Evolutionary conservation across 2,888 invertebrate genomes (phyloP), one percentile per base, ranked within the genome.

Genomic region (Campoletis raptor): DNA sequence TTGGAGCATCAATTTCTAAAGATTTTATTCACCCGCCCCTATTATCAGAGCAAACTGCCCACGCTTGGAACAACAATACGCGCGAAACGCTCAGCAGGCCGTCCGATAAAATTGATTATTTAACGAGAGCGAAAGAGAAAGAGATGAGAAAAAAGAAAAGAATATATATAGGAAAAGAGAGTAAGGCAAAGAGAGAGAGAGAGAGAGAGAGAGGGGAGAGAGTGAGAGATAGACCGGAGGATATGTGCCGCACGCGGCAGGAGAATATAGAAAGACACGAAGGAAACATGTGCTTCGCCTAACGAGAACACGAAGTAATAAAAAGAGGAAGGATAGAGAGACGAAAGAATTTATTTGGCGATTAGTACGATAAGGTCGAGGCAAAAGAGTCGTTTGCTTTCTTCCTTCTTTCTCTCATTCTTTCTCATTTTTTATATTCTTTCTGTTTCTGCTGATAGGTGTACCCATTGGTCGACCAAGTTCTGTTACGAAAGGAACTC

Each of bases 21-120:
- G 85, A 87, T 87, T 87, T 87, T 85, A 85, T 87, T 85, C 84
- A 70, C 48, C 84, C 81, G 74, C 74, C 86, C 85, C 85, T 82
- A 87, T 87, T 87, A 87, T 87, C 86, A 87, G 86, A 76, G 85
- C 86, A 70, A 79, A 87, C 85, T 85, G 85, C 86, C 86, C 86
- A 87, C 86, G 84, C 86, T 54, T 64, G 81, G 79, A 52, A 82
- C 82, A 87, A 85, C 86, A 87, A 87, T 87, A 87, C 70, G 76
- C 81, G 85, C 85, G 82, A 87, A 82, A 82, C 84, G 81, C 86
- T 82, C 86, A 85, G 85, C 86, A 73, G 85, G 86, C 76, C 66
- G 64, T 76, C 70, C 82, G 86, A 87, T 87, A 87, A 87, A 87
- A 87, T 87, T 87, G 86, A 87, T 87, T 87, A 87, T 87, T 87